Evolutionary conservation across 1,140 invertebrate species (phyloP).

Genomic region (Neuroterus valhalla): DNA sequence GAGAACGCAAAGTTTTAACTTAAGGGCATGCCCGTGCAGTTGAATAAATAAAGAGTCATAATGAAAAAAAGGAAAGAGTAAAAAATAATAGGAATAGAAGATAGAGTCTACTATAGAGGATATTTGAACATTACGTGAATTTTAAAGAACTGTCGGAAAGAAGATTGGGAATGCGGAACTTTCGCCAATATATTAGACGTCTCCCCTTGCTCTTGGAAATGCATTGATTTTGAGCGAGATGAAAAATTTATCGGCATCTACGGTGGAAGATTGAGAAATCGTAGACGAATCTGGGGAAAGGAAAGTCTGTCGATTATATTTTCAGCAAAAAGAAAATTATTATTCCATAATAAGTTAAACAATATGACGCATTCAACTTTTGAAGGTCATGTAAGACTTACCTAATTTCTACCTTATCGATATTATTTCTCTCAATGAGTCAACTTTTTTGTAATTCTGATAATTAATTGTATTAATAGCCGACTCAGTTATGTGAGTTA

Average conservation of each 20-base stretch:
- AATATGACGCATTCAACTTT: no score
- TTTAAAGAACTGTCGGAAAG: constrained; percentile 46
- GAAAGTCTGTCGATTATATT: no score
- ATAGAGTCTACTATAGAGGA: constrained; percentile 21
- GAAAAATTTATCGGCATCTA: constrained; percentile 18
- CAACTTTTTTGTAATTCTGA: no score
- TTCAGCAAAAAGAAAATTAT: no score
- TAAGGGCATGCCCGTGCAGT: constrained; percentile 47
- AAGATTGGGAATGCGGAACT: constrained; percentile 44
- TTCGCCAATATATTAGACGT: constrained; percentile 45
- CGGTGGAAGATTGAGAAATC: constrained; percentile 1
- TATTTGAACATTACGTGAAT: constrained; percentile 38
- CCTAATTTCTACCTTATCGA: no score
- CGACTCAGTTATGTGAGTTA: no score
- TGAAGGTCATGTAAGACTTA: no score
- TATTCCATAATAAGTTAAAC: no score
- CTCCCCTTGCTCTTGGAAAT: constrained; percentile 14
- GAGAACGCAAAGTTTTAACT: constrained; percentile 39
- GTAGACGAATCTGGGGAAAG: neutral
- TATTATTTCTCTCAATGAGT: no score
- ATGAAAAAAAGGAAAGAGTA: constrained; percentile 64
- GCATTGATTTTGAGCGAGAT: constrained; percentile 20
- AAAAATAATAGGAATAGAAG: constrained; percentile 62
- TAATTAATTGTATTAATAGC: no score
- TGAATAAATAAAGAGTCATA: constrained; percentile 63